Base-by-base conservation (phyloP, 2,797 vertebrate genomes). In the Hozukius guyotensis region DNA sequence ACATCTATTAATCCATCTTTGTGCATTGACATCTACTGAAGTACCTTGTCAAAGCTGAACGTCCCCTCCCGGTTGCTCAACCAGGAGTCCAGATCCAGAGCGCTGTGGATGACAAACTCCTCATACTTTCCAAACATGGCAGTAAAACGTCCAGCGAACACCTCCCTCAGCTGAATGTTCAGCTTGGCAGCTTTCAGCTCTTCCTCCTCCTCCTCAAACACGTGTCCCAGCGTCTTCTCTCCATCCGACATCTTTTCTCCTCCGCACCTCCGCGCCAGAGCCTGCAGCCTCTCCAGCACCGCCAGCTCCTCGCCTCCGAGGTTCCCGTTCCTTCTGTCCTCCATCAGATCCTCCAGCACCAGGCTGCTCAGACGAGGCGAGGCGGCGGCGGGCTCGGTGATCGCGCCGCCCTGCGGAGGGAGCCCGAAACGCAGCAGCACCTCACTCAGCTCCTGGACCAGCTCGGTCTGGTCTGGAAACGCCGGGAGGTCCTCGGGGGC, bases 11-110 rank as follows among this genome's bases (percentile, higher is more conserved):
- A 16, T 63, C 2, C 6, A 14, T 29, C 10, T 12, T 8, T 57
- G 20, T 63, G 22, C 18, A 73, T 3, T 36, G 8, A 14, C 2
- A 65, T 77, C 84, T 94, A 89, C 20, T 73, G 11, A 36, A 31
- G 25, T 90, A 99, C 99, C 97, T 99, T 99, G 95, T 99, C 98
- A 83, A 99, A 99, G 92, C 97, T 98, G 81, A 97, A 97, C 87
- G 96, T 97, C 85, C 98, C 98, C 80, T 99, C 99, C 59, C 98
- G 94, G 93, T 98, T 99, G 83, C 96, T 98, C 77, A 99, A 93
- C 99, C 99, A 99, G 0, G 98, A 97, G 77, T 99, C 98, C 94
- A 99, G 93, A 87, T 99, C 97, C 0, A 97, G 95, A 6, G 97
- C 96, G 3, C 97, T 96, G 90, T 99, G 97, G 88, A 99, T 97